Conservation (phyloP, 92 coral and sea anemone species). For the Phenganax marumi region DNA sequence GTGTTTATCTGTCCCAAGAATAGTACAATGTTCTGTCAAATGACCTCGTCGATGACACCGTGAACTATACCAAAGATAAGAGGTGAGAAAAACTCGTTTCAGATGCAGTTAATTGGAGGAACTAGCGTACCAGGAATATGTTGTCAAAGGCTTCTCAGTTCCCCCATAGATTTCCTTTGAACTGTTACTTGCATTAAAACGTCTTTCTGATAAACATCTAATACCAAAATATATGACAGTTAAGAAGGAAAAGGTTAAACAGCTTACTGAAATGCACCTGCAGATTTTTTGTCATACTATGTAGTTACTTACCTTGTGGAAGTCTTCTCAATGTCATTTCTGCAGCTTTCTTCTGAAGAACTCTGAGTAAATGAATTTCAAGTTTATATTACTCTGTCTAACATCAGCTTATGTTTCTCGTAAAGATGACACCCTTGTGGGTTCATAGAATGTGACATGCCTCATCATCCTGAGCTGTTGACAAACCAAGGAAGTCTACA, state of each 20-base stretch:
- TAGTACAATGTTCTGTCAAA: constrained; percentile 86
- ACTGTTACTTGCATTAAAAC: neutral
- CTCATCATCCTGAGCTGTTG: neutral
- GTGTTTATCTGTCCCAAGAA: constrained; percentile 12
- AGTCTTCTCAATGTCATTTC: neutral
- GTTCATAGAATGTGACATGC: neutral
- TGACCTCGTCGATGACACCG: constrained; percentile 84
- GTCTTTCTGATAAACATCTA: neutral
- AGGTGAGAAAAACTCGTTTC: neutral
- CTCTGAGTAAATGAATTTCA: neutral
- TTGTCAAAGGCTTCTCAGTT: constrained; percentile 51
- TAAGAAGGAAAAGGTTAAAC: too few species aligned
- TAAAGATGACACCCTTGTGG: too few species aligned
- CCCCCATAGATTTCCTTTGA: neutral
- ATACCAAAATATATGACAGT: too few species aligned
- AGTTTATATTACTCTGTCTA: neutral
- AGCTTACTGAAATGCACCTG: too few species aligned
- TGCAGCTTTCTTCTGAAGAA: neutral
- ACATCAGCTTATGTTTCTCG: neutral
- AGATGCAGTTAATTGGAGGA: neutral
- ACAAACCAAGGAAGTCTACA: constrained; percentile 32
- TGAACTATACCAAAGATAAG: constrained; percentile 50
- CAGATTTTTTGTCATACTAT: neutral
- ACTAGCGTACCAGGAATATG: constrained; percentile 67
- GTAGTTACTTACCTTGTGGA: neutral